phyloP scores from a whole-genome alignment of 2,113 vertebrate genomes.

The Prunella fulvescens region DNA sequence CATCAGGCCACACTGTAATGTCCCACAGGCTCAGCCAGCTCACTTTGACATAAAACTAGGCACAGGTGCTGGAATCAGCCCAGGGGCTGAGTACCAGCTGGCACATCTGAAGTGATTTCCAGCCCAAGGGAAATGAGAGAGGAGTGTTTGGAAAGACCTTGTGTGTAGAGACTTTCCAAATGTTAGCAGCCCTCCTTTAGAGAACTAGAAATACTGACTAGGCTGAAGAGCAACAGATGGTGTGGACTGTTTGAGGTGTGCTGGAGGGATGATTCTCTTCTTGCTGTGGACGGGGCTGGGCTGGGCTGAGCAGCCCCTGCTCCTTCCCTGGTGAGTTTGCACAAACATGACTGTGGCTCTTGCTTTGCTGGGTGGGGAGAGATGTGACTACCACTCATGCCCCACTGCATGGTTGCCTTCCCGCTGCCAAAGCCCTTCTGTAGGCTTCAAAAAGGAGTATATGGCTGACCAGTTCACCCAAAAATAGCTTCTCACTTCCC shows the following conservation, averaged over 20 bases:
- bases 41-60: not conserved
- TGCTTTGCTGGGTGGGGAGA: not conserved
- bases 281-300: not conserved
- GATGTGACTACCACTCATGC: not conserved
- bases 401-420: not conserved
- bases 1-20: not conserved
- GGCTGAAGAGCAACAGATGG: not conserved
- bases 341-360: not conserved
- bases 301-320: not conserved
- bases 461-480: not conserved
- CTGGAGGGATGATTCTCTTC: not conserved
- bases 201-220: not conserved
- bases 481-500: not conserved
- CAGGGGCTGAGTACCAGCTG: conserved; percentile 38
- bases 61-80: conserved; percentile 27
- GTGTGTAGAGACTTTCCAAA: not conserved
- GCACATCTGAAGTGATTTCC: conserved; percentile 26
- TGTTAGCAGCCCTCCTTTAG: not conserved
- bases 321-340: not conserved
- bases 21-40: conserved; percentile 11
- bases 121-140: not conserved
- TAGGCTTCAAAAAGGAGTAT: not conserved
- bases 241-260: not conserved
- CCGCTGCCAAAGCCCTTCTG: not conserved
- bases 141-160: conserved; percentile 7